phyloP scores from a whole-genome alignment of 2,797 vertebrate species.

The Myotis myotis region DNA sequence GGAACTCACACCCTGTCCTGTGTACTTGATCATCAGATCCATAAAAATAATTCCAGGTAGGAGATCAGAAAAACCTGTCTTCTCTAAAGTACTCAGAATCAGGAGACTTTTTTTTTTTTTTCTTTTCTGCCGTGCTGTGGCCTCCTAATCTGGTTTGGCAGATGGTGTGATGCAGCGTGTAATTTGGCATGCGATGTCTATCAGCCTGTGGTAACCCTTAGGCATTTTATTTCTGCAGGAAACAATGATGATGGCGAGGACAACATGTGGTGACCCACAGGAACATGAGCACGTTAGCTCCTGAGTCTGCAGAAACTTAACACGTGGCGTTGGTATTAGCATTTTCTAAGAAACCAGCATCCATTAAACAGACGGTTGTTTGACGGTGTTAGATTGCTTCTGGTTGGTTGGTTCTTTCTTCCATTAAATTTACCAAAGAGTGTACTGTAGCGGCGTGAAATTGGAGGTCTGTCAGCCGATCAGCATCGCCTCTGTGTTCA shows the following conservation, averaged over 20 bases:
- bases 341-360: slow-evolving; percentile 60
- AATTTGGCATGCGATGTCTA: slow-evolving; percentile 66
- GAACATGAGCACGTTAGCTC: slow-evolving; percentile 43
- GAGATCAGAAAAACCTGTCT: slow-evolving; percentile 56
- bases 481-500: slow-evolving; percentile 65
- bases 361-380: slow-evolving; percentile 58
- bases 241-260: slow-evolving; percentile 45
- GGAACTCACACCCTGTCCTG: slow-evolving; percentile 35
- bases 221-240: slow-evolving; percentile 68
- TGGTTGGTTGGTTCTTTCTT: slow-evolving; percentile 68
- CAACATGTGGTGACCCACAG: slow-evolving; percentile 62
- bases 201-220: slow-evolving; percentile 72
- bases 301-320: slow-evolving; percentile 60
- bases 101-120: background rate
- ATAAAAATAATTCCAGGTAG: slow-evolving; percentile 53
- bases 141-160: slow-evolving; percentile 56
- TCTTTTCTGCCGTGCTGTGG: background rate
- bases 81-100: slow-evolving; percentile 45
- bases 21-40: background rate
- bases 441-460: background rate
- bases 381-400: slow-evolving; percentile 63
- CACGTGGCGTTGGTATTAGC: slow-evolving; percentile 59
- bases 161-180: slow-evolving; percentile 39
- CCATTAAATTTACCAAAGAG: slow-evolving; percentile 68
- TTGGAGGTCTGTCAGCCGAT: slow-evolving; percentile 52